Evolutionary conservation across 2,888 invertebrate genomes (phyloP).

Genomic region (Neuroscelio doddi): DNA sequence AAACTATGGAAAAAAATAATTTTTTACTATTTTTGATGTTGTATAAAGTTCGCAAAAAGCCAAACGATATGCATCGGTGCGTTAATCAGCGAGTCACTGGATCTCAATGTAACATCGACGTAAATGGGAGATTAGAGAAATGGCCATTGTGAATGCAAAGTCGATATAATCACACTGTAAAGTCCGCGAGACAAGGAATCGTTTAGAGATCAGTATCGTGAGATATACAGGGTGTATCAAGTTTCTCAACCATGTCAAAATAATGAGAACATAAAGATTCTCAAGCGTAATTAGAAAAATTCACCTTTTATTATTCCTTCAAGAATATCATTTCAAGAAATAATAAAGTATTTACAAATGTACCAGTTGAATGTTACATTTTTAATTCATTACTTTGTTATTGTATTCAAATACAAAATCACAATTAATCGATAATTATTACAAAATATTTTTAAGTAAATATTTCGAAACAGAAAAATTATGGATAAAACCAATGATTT

Average conservation of each 20-base stretch:
- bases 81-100: constrained; percentile 33
- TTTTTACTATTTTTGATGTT: background rate
- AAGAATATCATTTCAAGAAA: too few species aligned
- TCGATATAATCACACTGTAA: constrained; percentile 46
- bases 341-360: too few species aligned
- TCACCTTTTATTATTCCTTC: too few species aligned
- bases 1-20: constrained; percentile 3
- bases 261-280: constrained; percentile 45
- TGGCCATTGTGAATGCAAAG: constrained; percentile 48
- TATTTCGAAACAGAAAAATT: too few species aligned
- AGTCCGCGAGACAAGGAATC: constrained; percentile 45
- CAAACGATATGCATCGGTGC: constrained; percentile 20
- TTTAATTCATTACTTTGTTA: too few species aligned
- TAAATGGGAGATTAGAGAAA: constrained; percentile 43
- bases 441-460: too few species aligned
- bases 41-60: constrained; percentile 4
- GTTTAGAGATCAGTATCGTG: constrained; percentile 41
- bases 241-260: constrained; percentile 39
- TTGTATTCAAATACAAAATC: too few species aligned
- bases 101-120: constrained; percentile 28
- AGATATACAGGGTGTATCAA: constrained; percentile 46
- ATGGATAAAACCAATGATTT: too few species aligned
- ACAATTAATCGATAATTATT: too few species aligned
- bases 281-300: constrained; percentile 32
- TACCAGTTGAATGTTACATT: too few species aligned